Percentiles rank a stretch among this genome's conserved stretches.
phyloP scores from a whole-genome alignment of 2,888 invertebrate species.

The Nycteola revayana region DNA sequence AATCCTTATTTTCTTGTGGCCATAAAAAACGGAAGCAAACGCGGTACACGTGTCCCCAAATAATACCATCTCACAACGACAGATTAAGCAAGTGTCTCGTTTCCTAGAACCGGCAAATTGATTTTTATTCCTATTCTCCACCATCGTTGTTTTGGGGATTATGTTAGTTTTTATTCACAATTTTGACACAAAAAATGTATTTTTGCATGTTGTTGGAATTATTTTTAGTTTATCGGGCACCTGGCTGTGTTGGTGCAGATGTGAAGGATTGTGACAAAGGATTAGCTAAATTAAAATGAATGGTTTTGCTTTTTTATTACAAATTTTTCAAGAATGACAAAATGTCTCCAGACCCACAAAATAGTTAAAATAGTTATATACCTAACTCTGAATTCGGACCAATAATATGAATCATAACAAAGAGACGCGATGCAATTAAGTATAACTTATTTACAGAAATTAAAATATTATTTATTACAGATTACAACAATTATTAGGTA shows the following conservation, averaged over 20 bases:
- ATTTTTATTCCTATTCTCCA: constrained; percentile 49
- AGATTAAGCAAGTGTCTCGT: constrained; percentile 75
- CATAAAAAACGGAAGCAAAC: constrained; percentile 39
- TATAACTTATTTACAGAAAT: too few species aligned
- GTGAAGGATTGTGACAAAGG: constrained; percentile 3
- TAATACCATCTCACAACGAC: constrained; percentile 63
- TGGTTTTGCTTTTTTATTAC: too few species aligned
- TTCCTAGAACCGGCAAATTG: constrained; percentile 66
- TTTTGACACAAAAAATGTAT: constrained; percentile 33
- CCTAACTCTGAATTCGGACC: too few species aligned
- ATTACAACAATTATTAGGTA: too few species aligned
- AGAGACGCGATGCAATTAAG: too few species aligned
- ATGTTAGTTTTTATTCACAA: constrained; percentile 38
- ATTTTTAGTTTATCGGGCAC: constrained; percentile 32
- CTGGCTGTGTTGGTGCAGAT: constrained; percentile 20
- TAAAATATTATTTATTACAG: too few species aligned
- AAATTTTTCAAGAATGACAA: too few species aligned
- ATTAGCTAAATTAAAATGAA: too few species aligned
- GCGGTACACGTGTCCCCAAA: constrained; percentile 69
- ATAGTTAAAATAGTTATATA: too few species aligned
- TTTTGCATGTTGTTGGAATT: constrained; percentile 32
- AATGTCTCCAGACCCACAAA: too few species aligned
- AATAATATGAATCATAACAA: too few species aligned
- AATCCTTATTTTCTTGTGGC: constrained; percentile 26
- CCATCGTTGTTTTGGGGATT: constrained; percentile 61